Percentiles rank a stretch among this genome's conserved stretches.
phyloP scores from a whole-genome alignment of 2,113 vertebrate species.

The Leucopsar rothschildi region DNA sequence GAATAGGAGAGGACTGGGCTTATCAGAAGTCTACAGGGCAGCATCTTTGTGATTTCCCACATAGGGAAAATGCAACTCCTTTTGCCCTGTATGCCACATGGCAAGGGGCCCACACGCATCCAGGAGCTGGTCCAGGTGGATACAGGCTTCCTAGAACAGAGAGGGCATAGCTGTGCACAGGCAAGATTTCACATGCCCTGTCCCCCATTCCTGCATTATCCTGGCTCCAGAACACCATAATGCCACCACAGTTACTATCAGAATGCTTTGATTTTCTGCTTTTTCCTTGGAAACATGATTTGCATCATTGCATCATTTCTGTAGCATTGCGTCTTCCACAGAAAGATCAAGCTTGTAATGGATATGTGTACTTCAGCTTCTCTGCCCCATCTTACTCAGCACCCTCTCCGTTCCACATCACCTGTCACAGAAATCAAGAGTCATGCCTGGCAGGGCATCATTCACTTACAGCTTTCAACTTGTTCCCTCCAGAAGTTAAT shows the following conservation, averaged over 20 bases:
- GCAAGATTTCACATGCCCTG: background rate
- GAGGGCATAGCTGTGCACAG: background rate
- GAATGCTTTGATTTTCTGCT: background rate
- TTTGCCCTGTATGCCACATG: background rate
- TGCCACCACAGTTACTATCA: background rate
- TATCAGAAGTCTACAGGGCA: background rate
- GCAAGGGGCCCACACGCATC: background rate
- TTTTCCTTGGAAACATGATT: background rate
- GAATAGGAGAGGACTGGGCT: background rate
- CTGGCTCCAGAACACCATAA: background rate
- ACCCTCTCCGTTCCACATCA: background rate
- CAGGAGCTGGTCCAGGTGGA: background rate
- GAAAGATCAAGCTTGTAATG: background rate
- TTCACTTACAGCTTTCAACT: constrained; percentile 44
- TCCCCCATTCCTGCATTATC: background rate
- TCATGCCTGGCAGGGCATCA: constrained; percentile 40
- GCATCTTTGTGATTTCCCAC: background rate
- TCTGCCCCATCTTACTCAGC: constrained; percentile 1
- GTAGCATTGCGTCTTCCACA: background rate
- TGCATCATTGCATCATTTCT: background rate
- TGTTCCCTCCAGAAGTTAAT: constrained; percentile 28
- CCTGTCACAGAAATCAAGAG: constrained; percentile 41
- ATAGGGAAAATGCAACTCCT: background rate
- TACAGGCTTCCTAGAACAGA: background rate
- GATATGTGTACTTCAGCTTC: background rate